Evolutionary conservation across 2,888 invertebrate genomes (phyloP).

Genomic region (Amphiduros pacificus): DNA sequence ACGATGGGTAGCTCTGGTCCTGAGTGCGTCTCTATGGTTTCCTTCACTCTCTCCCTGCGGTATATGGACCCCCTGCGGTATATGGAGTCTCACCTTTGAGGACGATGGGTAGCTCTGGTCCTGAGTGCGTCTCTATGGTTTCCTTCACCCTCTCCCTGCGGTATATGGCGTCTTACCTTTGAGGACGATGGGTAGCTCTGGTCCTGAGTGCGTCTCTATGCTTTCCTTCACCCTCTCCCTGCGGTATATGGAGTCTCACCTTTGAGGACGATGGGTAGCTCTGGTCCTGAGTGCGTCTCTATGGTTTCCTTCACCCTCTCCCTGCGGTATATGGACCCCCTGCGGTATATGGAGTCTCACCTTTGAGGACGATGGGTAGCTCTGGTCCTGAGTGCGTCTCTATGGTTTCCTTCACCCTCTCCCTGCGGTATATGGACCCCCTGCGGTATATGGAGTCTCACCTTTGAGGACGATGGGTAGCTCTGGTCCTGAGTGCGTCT

Average conservation of each 20-base stretch:
- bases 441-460: no score
- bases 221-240: conserved; percentile 35
- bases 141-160: conserved; percentile 36
- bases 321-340: conserved; percentile 15
- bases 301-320: conserved; percentile 35
- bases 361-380: conserved; percentile 42
- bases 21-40: conserved; percentile 21
- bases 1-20: conserved; percentile 40
- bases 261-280: conserved; percentile 42
- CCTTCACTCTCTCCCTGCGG: conserved; percentile 33
- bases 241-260: conserved; percentile 32
- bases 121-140: conserved; percentile 16
- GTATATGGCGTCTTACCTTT: conserved; percentile 39
- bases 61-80: conserved; percentile 15
- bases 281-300: conserved; percentile 29
- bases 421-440: conserved; percentile 14
- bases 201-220: conserved; percentile 24
- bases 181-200: conserved; percentile 39
- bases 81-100: no score
- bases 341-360: no score
- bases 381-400: conserved; percentile 31
- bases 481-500: conserved; percentile 31
- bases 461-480: conserved; percentile 44
- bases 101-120: conserved; percentile 39
- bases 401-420: conserved; percentile 35